Base-by-base conservation (phyloP, 2,113 vertebrate genomes). In the Pimephales promelas region DNA sequence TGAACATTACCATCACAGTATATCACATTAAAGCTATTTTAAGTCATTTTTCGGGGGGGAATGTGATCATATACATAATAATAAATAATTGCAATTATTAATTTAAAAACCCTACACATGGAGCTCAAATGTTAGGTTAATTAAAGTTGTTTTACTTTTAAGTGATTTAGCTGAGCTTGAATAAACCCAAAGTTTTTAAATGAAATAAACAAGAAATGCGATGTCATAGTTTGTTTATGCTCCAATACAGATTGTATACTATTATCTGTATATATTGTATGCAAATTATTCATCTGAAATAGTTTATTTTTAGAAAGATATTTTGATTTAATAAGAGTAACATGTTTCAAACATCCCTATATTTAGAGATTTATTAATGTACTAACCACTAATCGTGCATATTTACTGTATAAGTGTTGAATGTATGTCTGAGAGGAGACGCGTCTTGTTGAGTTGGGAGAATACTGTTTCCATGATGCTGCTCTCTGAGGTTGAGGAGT, bases 371-470 rank as follows among this genome's bases (percentile, higher is more conserved):
- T 70, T 84, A 79, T 68, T 68, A 79, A 84, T 86, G 40, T 82
- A 88, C 88, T 90, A 91, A 93, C 85, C 90, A 89, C 88, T 90
- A 85, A 87, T 81, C 82, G 80, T 88, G 93, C 92, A 81, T 87
- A 77, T 81, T 85, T 87, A 94, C 90, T 91, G 88, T 90, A 14
- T 81, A 86, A 86, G 74, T 57, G 45, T 85, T 89, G 79, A 73
- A 34, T 79, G 86, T 28, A 31, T 45, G 10, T 24, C 14, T 81
- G 36, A 78, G 18, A 43, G 18, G 64, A 49, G 22, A 20, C 9
- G 20, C 18, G 31, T 36, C 2, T 86, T 54, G 72, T 86, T 54
- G 72, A 80, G 47, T 87, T 31, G 72, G 49, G 83, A 82, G 87
- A 83, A 47, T 86, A 49, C 49, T 71, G n/a, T 52, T 89, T 83